A percentile compares a stretch with the other conserved stretches of the same genome.
These are phyloP conservation scores for Macquaria ambigua DNA, from an alignment of 2,113 vertebrate genomes.

Conservation along the genomic window DNA sequence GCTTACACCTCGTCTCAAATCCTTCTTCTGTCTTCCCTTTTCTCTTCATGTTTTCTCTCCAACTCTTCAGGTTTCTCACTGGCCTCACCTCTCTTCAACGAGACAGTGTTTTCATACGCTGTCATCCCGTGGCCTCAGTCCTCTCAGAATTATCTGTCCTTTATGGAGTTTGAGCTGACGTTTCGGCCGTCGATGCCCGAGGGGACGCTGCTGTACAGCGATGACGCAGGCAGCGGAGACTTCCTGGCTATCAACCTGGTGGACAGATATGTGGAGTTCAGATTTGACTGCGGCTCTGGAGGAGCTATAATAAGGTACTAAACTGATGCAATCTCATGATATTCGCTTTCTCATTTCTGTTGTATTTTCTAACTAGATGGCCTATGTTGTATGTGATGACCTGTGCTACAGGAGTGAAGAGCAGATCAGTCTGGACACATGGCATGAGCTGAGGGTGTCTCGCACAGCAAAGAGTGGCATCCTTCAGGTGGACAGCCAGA, in stretches of 20 bases:
- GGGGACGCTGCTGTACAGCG: slow-evolving; percentile 93
- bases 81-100: slow-evolving; percentile 92
- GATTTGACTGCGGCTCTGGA: slow-evolving; percentile 97
- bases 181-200: slow-evolving; percentile 87
- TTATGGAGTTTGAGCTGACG: slow-evolving; percentile 95
- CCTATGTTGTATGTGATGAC: not conserved
- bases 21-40: slow-evolving; percentile 14
- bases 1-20: not conserved
- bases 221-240: slow-evolving; percentile 91
- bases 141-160: slow-evolving; percentile 92
- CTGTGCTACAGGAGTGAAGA: slow-evolving; percentile 88
- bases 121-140: slow-evolving; percentile 92
- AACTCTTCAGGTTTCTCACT: slow-evolving; percentile 87
- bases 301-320: slow-evolving; percentile 90
- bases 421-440: slow-evolving; percentile 87
- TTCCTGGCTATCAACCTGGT: slow-evolving; percentile 92
- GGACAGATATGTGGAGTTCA: slow-evolving; percentile 90
- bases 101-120: slow-evolving; percentile 89
- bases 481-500: slow-evolving; percentile 94
- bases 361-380: not conserved
- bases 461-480: slow-evolving; percentile 95
- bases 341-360: not conserved
- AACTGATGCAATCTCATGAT: not conserved
- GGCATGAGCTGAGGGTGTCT: slow-evolving; percentile 93
- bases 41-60: not conserved